Evolutionary conservation across 2,113 vertebrate species (phyloP).

Genomic region (Neodontobutis hainanensis): DNA sequence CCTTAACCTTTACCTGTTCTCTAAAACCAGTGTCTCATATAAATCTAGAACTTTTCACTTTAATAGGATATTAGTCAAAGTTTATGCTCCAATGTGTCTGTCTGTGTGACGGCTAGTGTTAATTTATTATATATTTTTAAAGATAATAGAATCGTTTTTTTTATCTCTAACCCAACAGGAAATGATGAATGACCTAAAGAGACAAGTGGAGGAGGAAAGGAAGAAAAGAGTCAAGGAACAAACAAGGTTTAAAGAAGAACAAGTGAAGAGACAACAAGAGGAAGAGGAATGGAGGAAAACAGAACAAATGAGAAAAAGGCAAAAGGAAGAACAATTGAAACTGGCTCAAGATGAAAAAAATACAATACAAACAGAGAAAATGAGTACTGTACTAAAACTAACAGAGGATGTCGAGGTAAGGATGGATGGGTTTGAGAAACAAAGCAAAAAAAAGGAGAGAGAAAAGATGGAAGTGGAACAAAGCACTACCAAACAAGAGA

Average conservation of each 20-base stretch:
- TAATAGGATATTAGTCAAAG: too few species aligned
- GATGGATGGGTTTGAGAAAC: conserved; percentile 50
- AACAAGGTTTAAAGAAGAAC: conserved; percentile 68
- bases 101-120: too few species aligned
- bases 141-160: background rate
- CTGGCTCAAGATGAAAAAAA: conserved; percentile 42
- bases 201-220: conserved; percentile 82
- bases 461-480: conserved; percentile 56
- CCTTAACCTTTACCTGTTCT: too few species aligned
- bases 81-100: too few species aligned
- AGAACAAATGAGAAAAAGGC: conserved; percentile 32
- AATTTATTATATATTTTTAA: too few species aligned
- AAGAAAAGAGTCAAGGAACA: conserved; percentile 77
- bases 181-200: conserved; percentile 61
- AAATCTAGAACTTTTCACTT: too few species aligned
- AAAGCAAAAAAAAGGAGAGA: conserved; percentile 54
- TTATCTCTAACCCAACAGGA: background rate
- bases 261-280: conserved; percentile 52
- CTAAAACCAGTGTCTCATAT: too few species aligned
- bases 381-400: conserved; percentile 52
- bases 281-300: conserved; percentile 54
- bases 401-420: conserved; percentile 57
- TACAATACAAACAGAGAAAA: conserved; percentile 66
- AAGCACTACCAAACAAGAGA: background rate
- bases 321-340: conserved; percentile 61